Base-by-base conservation (phyloP, 2,888 invertebrate species). In the Ochropleura leucogaster region DNA sequence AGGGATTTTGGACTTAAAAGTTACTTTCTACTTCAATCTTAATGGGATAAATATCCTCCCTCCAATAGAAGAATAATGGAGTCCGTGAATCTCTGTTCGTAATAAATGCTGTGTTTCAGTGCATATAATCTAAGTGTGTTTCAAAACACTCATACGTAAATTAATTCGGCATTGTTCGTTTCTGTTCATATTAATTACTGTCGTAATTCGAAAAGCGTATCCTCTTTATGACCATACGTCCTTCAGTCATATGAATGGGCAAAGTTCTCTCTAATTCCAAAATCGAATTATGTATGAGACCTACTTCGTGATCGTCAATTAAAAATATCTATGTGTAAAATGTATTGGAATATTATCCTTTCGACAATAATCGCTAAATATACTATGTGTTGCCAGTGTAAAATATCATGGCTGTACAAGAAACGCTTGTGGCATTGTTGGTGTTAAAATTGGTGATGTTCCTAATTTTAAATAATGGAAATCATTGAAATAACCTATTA, bases 341-440 rank as follows among this genome's bases (percentile, higher is more conserved):
- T 72, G 68, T 78, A 83, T 80, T 74, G 74, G 76, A 71, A 47
- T 72, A 74, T 66, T 70, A 77, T 70, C 73, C 66, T 74, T 81
- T 80, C 76, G 87, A 87, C 87, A 87, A 87, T 87, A 87, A 87
- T 80, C 65, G 73, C 81, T 84, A 74, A 66, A 68, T 72, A 69
- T 60, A 69, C 40, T 46, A 68, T 79, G 82, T 80, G 66, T 80
- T 78, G 69, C 81, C 69, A 66, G 64, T 76, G 55, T 73, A 71
- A 82, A 64, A 66, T 67, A 65, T 57, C 57, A 66, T 59, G 53
- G 79, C 65, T 83, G 44, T 79, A 72, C 70, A 73, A 68, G n/a
- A 63, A 55, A 44, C 69, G 76, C 69, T 76, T 80, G 16, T 57
- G 68, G 46, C 66, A 62, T 57, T 44, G 18, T 44, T 69, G 60